These are phyloP conservation scores for Clarias batrachus DNA, from an alignment of 2,113 vertebrate species.

Conservation along the genomic window DNA sequence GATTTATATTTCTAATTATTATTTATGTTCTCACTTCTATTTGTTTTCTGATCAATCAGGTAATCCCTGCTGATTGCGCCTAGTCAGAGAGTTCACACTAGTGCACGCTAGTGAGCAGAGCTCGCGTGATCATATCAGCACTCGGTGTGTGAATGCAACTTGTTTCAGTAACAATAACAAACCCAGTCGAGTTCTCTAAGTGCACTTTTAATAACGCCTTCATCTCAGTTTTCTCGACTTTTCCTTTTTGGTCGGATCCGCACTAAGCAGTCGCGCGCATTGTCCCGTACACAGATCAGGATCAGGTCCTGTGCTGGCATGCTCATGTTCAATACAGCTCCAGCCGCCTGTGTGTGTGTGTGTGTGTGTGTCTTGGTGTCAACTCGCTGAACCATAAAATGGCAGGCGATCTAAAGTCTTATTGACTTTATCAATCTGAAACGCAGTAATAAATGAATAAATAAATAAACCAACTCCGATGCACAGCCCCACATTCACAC, in stretches of 20 bases:
- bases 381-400: constrained; percentile 31
- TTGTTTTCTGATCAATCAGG: background rate
- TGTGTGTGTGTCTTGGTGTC: background rate
- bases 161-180: background rate
- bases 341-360: background rate
- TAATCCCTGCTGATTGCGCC: background rate
- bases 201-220: background rate
- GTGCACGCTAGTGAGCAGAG: background rate
- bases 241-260: background rate
- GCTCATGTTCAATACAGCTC: background rate
- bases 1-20: background rate
- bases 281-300: background rate
- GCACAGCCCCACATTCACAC: background rate
- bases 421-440: background rate
- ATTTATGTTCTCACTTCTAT: background rate
- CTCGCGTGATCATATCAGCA: background rate
- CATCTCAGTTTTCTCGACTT: background rate
- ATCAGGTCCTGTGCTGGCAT: background rate
- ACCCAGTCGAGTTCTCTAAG: background rate
- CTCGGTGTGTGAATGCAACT: background rate
- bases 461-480: background rate
- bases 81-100: background rate
- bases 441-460: background rate
- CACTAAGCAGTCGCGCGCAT: too few species aligned
- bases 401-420: constrained; percentile 13